Evolutionary conservation across 2,113 vertebrate species (phyloP).

Genomic region (Chrysemys picta): DNA sequence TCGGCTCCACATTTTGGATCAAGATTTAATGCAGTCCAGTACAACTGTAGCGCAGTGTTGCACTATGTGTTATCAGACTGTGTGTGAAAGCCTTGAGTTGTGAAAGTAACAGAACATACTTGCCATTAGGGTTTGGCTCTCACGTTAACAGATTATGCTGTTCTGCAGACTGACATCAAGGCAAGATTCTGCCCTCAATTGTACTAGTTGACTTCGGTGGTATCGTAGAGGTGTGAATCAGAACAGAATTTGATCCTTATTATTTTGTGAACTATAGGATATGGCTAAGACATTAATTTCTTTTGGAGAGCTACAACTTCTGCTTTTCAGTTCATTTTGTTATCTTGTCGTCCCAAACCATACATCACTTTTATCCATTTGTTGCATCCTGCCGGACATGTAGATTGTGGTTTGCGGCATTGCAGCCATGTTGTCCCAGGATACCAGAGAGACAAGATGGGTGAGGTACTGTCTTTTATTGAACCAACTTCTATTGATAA

Average conservation of each 20-base stretch:
- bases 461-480: not conserved
- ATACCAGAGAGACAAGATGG: not conserved
- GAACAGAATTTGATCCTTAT: not conserved
- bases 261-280: not conserved
- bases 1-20: fast-evolving
- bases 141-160: not conserved
- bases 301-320: not conserved
- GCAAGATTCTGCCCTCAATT: not conserved
- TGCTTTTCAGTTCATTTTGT: not conserved
- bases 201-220: not conserved
- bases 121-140: not conserved
- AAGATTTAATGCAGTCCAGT: not conserved
- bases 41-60: not conserved
- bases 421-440: not conserved
- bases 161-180: not conserved
- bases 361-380: not conserved
- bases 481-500: not conserved
- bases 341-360: not conserved
- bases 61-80: fast-evolving
- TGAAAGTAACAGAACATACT: not conserved
- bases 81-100: not conserved
- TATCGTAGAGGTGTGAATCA: not conserved
- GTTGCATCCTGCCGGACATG: not conserved
- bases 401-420: not conserved
- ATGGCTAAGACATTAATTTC: not conserved